Percentiles rank a stretch among this genome's conserved stretches.
phyloP scores from a whole-genome alignment of 1,140 invertebrate genomes.

The Drosophila aff. region DNA sequence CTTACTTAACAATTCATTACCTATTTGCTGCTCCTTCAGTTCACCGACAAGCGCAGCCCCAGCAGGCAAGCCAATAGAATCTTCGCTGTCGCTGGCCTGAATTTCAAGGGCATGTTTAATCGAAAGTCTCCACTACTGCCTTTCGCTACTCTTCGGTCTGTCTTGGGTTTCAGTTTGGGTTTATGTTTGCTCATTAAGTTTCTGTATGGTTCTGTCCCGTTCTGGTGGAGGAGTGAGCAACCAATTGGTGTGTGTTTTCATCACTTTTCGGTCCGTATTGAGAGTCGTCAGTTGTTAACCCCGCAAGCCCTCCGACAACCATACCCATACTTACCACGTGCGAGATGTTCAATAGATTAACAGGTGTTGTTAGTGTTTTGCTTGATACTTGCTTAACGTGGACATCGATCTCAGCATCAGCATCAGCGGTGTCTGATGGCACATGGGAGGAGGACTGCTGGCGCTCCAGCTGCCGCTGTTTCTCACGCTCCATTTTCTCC shows the following conservation, averaged over 20 bases:
- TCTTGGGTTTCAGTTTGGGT: slow-evolving; percentile 15
- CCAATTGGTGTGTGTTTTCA: slow-evolving; percentile 28
- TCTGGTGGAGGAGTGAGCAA: slow-evolving; percentile 9
- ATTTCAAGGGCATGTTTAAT: slow-evolving; percentile 76
- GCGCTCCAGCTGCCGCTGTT: slow-evolving; percentile 93
- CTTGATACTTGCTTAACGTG: slow-evolving; percentile 80
- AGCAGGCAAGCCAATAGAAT: slow-evolving; percentile 55
- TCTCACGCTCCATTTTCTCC: slow-evolving; percentile 98
- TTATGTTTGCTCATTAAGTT: background rate
- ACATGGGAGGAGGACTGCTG: slow-evolving; percentile 87
- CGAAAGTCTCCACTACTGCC: slow-evolving; percentile 1
- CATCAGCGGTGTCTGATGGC: slow-evolving; percentile 68
- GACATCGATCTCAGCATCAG: slow-evolving; percentile 2
- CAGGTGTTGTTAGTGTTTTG: slow-evolving; percentile 79
- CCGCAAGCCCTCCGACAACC: slow-evolving; percentile 10
- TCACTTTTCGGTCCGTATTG: slow-evolving; percentile 34
- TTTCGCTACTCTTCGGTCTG: slow-evolving; percentile 4
- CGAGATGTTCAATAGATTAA: slow-evolving; percentile 75
- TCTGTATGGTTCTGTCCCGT: slow-evolving; percentile 29
- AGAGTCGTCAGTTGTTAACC: slow-evolving; percentile 24
- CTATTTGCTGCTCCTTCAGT: slow-evolving; percentile 56
- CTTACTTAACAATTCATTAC: slow-evolving; percentile 70
- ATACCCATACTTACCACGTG: slow-evolving; percentile 70
- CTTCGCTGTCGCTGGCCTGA: slow-evolving; percentile 81
- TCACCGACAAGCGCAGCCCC: slow-evolving; percentile 24